These are phyloP conservation scores for Melospiza melodia DNA, from an alignment of 2,113 vertebrate genomes.

Conservation along the genomic window DNA sequence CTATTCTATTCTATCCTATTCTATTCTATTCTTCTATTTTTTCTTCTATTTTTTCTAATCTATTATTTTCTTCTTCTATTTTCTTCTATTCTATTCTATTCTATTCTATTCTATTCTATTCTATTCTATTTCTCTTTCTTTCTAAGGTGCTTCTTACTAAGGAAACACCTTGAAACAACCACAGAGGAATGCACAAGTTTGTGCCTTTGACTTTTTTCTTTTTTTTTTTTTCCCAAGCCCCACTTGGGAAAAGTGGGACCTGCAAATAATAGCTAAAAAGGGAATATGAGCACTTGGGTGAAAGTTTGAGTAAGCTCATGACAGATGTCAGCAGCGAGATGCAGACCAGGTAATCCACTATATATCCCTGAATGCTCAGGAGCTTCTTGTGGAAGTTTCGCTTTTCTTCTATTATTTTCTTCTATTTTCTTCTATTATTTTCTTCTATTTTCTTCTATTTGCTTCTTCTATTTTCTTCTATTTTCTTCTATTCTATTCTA, in stretches of 20 bases:
- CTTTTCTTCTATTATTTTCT: too few relatives aligned
- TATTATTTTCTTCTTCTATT: too few relatives aligned
- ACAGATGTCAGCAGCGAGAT: not conserved
- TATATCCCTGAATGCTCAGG: not conserved
- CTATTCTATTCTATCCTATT: not conserved
- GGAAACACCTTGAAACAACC: conserved; percentile 45
- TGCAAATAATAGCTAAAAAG: not conserved
- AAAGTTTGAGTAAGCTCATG: not conserved
- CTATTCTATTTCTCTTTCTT: not conserved
- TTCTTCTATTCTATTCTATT: not conserved
- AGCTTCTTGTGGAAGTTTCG: not conserved
- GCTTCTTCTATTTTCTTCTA: too few relatives aligned
- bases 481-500: too few relatives aligned
- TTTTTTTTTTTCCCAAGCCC: not conserved
- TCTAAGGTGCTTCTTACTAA: not conserved
- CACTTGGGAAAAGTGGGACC: not conserved
- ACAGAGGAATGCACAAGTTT: conserved; percentile 42
- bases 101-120: not conserved
- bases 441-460: not conserved
- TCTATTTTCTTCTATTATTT: not conserved
- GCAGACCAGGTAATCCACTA: not conserved
- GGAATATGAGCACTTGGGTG: accelerated
- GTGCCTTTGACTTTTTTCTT: not conserved
- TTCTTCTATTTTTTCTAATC: too few relatives aligned
- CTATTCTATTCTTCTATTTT: not conserved